Evolutionary conservation across 1,140 invertebrate species (phyloP), one percentile per base, ranked within the genome.

Genomic region (Pygmarrhopalites habei): DNA sequence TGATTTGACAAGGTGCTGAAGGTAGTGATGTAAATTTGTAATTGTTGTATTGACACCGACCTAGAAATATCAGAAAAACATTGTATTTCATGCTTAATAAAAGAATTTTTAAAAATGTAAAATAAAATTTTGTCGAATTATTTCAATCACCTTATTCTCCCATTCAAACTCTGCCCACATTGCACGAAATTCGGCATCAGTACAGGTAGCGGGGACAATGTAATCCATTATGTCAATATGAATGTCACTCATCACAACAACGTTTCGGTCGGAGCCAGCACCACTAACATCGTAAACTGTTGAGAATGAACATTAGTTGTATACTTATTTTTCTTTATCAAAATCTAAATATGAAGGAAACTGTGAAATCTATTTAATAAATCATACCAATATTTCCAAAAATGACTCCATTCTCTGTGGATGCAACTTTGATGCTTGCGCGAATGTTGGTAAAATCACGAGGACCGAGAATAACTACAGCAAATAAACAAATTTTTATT

Each of bases 131-230:
- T n/a, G n/a, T n/a, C n/a, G n/a, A n/a, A n/a, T n/a, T n/a, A n/a
- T n/a, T n/a, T n/a, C n/a, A n/a, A 15, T n/a, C 19, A 85, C 92
- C 83, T 99, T 99, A 79, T 99, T 99, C 80, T 99, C 97, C 97
- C 97, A 99, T 78, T 99, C 97, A 80, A 99, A 99, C 80, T 98
- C 95, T 1, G 93, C 90, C 97, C 97, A 99, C 96, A 99, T 99
- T 77, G 91, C 86, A 17, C 96, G 78, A 80, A 99, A 99, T 78
- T 99, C 95, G 0, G 85, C 84, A 76, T 99, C 95, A 29, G 86
- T 94, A 76, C 95, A 98, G 26, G 82, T 79, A 1, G 94, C 94
- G n/a, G 97, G 96, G 39, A 98, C 87, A 72, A 99, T 99, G 77
- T 99, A 99, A 80, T 99, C 97, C 91, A 99, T 98, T 65, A 99